phyloP scores from a whole-genome alignment of 2,888 invertebrate genomes.

The Bembecia ichneumoniformis region DNA sequence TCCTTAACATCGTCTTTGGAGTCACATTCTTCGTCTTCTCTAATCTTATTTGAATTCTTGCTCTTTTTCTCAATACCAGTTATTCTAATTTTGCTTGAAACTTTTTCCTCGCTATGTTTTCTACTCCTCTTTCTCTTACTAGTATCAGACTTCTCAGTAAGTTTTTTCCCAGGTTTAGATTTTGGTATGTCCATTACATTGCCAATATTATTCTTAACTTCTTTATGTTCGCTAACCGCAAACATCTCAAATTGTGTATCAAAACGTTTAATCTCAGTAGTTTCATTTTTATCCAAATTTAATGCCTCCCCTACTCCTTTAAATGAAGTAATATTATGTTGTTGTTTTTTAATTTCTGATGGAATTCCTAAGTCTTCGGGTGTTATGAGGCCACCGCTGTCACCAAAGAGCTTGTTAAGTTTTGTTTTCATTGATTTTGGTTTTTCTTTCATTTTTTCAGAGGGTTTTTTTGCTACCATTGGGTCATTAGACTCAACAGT shows the following conservation, averaged over 20 bases:
- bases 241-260: too few relatives aligned
- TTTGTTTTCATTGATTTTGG: slow-evolving; percentile 18
- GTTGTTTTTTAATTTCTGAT: neutral
- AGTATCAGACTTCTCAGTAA: neutral
- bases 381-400: slow-evolving; percentile 54
- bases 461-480: slow-evolving; percentile 12
- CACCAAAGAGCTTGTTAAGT: slow-evolving; percentile 54
- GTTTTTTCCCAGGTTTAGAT: neutral
- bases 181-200: neutral
- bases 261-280: too few relatives aligned
- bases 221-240: too few relatives aligned
- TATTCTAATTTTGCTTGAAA: neutral
- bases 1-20: neutral
- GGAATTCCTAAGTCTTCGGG: slow-evolving; percentile 53
- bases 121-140: neutral
- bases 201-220: neutral
- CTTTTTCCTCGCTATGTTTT: neutral
- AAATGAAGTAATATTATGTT: neutral
- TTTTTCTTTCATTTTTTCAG: neutral
- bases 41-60: neutral
- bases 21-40: neutral
- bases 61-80: neutral
- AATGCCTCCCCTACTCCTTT: too few relatives aligned
- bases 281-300: too few relatives aligned
- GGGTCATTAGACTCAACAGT: neutral